Base-by-base conservation (phyloP, 2,888 invertebrate species). In the Temnothorax rugatulus region DNA sequence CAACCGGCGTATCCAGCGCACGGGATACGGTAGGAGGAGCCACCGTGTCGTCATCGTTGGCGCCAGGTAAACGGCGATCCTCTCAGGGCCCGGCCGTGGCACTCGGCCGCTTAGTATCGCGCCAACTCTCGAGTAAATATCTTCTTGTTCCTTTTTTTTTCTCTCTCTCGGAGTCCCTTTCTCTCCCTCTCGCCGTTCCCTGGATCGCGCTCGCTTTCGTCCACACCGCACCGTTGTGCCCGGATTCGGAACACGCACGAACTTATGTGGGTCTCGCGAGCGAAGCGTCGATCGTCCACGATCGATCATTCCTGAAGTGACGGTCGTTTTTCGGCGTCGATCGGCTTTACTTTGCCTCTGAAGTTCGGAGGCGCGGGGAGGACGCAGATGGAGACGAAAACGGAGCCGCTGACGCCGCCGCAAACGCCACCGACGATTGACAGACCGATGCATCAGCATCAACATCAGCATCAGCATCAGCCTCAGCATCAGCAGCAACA, bases 361-460 rank as follows among this genome's bases (percentile, higher is more conserved):
- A 3, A n/a, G 18, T 4, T 21, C 21, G 66, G 34, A n/a, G 61
- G 18, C 21, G 13, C 44, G 15, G 11, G 15, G 38, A 21, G 15
- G 5, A 71, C 2, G 18, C 66, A 71, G 52, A 94, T 94, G 92
- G 92, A 93, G 52, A 90, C 91, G n/a, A 93, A 93, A 83, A 94
- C 94, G 91, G 94, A 94, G 81, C 94, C 94, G 38, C 84, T 94
- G 63, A 94, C 94, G 59, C 94, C 94, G 18, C 94, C 94, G 7
- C 93, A 93, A 47, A 94, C 94, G 1, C 94, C 94, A 8, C 94
- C 94, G 5, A 91, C 91, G 59, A 79, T 90, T n/a, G 87, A 91
- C 34, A 89, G 91, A 84, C 69, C 87, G 85, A 83, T 87, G 54
- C 87, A 79, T 47, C 71, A 79, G n/a, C 71, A 57, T 25, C 76